Conservation (phyloP, 2,113 vertebrate species). For the Muntiacus reevesi region DNA sequence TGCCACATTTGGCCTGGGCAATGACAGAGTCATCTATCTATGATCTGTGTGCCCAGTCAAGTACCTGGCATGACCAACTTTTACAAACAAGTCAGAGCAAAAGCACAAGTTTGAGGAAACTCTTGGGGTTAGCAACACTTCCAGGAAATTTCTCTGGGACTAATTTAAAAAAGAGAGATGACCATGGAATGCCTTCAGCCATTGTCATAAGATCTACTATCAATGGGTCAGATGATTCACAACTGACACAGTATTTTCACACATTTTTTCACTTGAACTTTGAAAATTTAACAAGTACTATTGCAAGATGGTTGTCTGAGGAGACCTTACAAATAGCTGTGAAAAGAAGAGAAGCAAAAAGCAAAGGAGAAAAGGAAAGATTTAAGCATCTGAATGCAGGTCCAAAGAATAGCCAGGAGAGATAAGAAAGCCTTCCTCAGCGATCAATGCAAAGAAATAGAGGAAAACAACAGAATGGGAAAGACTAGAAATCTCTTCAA, state of each 20-base stretch:
- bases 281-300: background rate
- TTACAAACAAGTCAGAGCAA: background rate
- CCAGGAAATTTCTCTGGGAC: background rate
- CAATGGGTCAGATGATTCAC: fast-evolving
- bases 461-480: too few relatives aligned
- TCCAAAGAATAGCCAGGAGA: too few relatives aligned
- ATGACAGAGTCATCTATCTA: background rate
- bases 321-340: too few relatives aligned
- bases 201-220: fast-evolving
- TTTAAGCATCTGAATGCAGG: too few relatives aligned
- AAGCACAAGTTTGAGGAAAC: background rate
- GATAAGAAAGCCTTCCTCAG: too few relatives aligned
- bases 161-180: background rate
- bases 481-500: too few relatives aligned
- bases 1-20: slow-evolving; percentile 32
- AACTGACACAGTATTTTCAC: background rate
- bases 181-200: background rate
- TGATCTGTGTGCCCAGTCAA: background rate
- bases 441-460: too few relatives aligned
- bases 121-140: background rate
- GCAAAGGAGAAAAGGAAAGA: too few relatives aligned
- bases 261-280: background rate
- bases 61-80: background rate
- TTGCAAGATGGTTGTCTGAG: too few relatives aligned
- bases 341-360: too few relatives aligned